phyloP scores from a whole-genome alignment of 2,113 vertebrate genomes.

The Benitochromis conjunctus region DNA sequence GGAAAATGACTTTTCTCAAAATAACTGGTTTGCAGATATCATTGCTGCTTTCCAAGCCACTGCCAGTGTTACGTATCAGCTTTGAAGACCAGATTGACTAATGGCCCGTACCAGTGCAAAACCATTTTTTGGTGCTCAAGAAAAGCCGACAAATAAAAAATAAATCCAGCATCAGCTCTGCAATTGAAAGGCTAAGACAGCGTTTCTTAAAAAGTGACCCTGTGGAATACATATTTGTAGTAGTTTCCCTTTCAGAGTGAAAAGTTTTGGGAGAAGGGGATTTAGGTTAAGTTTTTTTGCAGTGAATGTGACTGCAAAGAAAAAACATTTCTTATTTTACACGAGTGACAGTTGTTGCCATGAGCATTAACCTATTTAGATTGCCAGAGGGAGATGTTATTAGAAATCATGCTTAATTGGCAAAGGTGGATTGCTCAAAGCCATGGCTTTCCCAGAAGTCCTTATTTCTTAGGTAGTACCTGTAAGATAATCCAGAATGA shows the following conservation, averaged over 20 bases:
- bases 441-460: neutral
- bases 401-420: neutral
- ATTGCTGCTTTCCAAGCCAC: neutral
- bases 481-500: neutral
- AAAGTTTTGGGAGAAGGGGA: neutral
- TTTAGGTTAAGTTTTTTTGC: neutral
- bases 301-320: neutral
- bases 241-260: neutral
- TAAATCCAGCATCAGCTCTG: neutral
- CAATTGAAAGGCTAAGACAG: neutral
- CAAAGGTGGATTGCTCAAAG: neutral
- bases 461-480: neutral
- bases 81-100: neutral
- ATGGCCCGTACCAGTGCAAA: neutral
- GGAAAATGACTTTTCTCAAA: neutral
- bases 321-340: neutral
- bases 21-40: neutral
- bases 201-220: neutral
- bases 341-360: neutral
- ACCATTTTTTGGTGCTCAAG: neutral
- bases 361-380: neutral
- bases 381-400: too few species aligned
- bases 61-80: neutral
- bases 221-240: neutral
- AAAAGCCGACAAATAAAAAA: neutral